Base-by-base conservation (phyloP, 2,888 invertebrate species). In the Teinopalpus imperialis region DNA sequence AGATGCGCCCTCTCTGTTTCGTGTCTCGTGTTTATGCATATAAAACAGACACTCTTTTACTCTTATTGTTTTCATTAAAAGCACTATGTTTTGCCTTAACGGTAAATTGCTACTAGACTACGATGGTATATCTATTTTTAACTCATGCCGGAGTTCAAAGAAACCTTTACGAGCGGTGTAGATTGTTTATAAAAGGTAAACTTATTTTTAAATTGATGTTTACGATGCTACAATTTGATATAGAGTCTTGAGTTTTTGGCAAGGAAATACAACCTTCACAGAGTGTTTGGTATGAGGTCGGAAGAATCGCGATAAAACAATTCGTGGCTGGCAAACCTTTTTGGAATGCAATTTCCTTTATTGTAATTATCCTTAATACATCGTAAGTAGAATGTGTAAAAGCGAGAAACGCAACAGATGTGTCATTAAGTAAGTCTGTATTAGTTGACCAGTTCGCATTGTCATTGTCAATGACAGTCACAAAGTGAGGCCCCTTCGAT, bases 391-490 rank as follows among this genome's bases (percentile, higher is more conserved):
- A 39, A 45, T 9, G 18, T 26, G 26, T 8, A 24, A 53, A 48
- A 42, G 35, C 35, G 34, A 53, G 52, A 46, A 57, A 58, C 50
- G 60, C 64, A 76, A 75, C 86, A 86, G 86, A 87, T 87, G 86
- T 80, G 64, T 52, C 57, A 58, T 62, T 52, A 54, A 59, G 56
- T 58, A 64, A 61, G 67, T 70, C 63, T 59, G 66, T 69, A 75
- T 72, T 72, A 69, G 61, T 58, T 57, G 66, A 79, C 79, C 76
- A 74, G 71, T 59, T 65, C 63, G 68, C 76, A 72, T 77, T 80
- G 79, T 81, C 75, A 76, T 81, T 78, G 76, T 74, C 77, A 81
- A 82, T 78, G 81, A 72, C 65, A 53, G 57, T 64, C 69, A 63
- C 66, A 63, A 55, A 52, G 56, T 66, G 74, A 72, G 75, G 66